Evolutionary conservation across 2,113 vertebrate species (phyloP).

Genomic region (Trichechus manatus): DNA sequence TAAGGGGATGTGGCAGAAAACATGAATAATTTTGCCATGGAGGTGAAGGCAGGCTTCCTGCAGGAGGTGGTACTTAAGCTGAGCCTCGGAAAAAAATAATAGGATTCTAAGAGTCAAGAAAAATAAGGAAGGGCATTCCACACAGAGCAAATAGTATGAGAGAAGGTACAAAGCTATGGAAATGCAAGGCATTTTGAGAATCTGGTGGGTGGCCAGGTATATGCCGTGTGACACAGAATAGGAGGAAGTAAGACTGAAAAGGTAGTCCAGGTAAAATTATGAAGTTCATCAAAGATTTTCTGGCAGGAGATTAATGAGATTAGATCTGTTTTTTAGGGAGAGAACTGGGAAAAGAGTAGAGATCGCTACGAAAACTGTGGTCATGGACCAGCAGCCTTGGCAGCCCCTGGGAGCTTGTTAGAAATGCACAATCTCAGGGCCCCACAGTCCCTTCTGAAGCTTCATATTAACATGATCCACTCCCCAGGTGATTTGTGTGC

Average conservation of each 20-base stretch:
- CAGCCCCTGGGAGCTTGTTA: not conserved
- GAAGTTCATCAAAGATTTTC: not conserved
- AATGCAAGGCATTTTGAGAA: not conserved
- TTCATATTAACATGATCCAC: not conserved
- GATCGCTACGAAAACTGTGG: not conserved
- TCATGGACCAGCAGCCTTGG: not conserved
- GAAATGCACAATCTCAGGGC: not conserved
- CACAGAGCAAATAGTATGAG: not conserved
- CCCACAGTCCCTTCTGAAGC: not conserved
- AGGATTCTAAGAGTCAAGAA: not conserved
- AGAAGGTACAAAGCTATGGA: not conserved
- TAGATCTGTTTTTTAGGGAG: not conserved
- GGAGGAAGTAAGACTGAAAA: not conserved
- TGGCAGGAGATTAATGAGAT: not conserved
- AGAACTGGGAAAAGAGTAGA: not conserved
- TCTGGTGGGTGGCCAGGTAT: not conserved
- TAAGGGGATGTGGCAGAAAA: not conserved
- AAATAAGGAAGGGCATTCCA: not conserved
- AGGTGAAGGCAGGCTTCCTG: not conserved
- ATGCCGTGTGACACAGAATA: not conserved
- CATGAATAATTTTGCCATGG: not conserved
- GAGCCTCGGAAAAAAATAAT: not conserved
- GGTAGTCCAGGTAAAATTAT: not conserved
- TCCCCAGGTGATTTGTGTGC: not conserved
- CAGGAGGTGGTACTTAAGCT: not conserved